These are phyloP conservation scores for Theristicus caerulescens DNA, from an alignment of 2,113 vertebrate species.

Conservation along the genomic window DNA sequence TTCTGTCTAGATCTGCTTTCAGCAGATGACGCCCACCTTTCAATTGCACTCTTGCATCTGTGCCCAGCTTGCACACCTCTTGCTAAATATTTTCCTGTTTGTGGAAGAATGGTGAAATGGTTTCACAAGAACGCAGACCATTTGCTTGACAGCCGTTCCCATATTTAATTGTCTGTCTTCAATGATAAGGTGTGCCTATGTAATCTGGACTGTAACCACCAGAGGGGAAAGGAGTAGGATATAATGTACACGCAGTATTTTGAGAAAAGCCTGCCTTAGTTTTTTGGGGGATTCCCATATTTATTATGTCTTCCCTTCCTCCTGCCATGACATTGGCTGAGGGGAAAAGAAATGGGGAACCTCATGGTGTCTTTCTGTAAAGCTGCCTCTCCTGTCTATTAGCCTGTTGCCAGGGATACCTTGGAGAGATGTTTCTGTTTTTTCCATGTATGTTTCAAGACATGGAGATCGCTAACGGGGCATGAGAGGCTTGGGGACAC, in stretches of 20 bases:
- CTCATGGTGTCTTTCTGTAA: not conserved
- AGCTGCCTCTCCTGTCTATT: not conserved
- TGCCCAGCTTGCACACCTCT: slow-evolving; percentile 29
- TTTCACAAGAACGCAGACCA: slow-evolving; percentile 49
- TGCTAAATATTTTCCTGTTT: slow-evolving; percentile 70
- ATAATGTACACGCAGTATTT: not conserved
- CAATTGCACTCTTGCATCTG: not conserved
- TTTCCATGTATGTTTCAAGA: not conserved
- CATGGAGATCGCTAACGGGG: rapidly evolving
- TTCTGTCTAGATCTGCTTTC: not conserved
- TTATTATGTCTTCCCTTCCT: not conserved
- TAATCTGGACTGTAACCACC: not conserved
- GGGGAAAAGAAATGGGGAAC: not conserved
- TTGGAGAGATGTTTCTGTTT: not conserved
- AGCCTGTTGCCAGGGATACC: not conserved
- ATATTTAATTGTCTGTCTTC: slow-evolving; percentile 27
- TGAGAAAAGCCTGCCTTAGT: not conserved
- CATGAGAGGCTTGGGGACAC: not conserved
- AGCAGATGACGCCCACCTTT: not conserved
- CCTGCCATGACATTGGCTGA: not conserved
- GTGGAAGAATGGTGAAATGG: slow-evolving; percentile 53
- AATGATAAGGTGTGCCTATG: slow-evolving; percentile 9
- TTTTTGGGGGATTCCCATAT: not conserved
- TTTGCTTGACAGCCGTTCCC: not conserved
- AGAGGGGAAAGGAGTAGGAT: not conserved